Base-by-base conservation (phyloP, 2,797 vertebrate species). In the Alosa sapidissima region DNA sequence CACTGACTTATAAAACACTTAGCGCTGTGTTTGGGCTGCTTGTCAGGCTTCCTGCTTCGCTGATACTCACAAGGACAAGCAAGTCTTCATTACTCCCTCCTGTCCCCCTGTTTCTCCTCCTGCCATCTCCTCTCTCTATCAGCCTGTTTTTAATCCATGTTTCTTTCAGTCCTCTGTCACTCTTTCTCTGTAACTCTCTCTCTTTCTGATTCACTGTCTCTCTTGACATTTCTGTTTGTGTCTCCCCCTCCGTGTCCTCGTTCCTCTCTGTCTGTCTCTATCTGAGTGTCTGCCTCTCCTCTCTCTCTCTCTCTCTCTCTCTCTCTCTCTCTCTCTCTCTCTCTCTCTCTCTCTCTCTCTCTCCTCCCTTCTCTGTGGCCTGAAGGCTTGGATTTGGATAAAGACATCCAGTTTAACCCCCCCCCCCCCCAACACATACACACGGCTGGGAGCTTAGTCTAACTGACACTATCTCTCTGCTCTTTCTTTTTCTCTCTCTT, bases 1-100 rank as follows among this genome's bases (percentile, higher is more conserved):
- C 55, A 58, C 55, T 21, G 55, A 19, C 55, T 58, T 58, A 58
- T n/a, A 58, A 58, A 58, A 58, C 55, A 85, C 86, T 83, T 85
- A 52, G 81, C 84, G 82, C 9, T 83, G 86, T 19, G 83, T 83
- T 81, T 83, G 16, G 54, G 65, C 62, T 88, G 86, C 78, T 85
- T 88, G 89, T 88, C 89, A 81, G 51, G 51, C 11, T 52, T 52
- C 51, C 13, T 52, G 51, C 51, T 13, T 13, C 10, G 1, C 9
- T 52, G 11, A 52, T 52, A 11, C 51, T 11, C 51, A 52, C 51
- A 52, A 52, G 51, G 9, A 41, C 41, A 41, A 41, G 41, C 41
- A 4, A 4, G 41, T 41, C 41, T 41, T 41, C 41, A 41, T 41
- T 88, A 85, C 87, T 87, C 65, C 49, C 88, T 88, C 65, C 81